Evolutionary conservation across 2,888 invertebrate species (phyloP).

Genomic region (Notocelia uddmanniana): DNA sequence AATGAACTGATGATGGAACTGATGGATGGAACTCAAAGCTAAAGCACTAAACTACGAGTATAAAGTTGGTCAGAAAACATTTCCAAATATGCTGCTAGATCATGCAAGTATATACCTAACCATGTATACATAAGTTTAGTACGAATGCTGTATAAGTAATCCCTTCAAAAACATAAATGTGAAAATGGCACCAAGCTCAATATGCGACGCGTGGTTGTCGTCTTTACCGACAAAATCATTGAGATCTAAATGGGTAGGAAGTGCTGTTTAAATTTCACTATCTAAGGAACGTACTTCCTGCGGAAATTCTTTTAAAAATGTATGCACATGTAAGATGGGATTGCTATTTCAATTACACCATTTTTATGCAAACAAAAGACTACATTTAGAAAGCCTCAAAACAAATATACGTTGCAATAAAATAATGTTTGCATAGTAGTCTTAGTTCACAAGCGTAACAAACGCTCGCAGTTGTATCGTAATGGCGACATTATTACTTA

Average conservation of each 20-base stretch:
- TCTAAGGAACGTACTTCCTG: constrained; percentile 1
- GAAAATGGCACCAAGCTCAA: too few species aligned
- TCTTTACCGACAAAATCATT: too few species aligned
- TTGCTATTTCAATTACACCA: constrained; percentile 17
- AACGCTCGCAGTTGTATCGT: not conserved
- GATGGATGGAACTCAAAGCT: too few species aligned
- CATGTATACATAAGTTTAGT: not conserved
- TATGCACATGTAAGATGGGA: constrained; percentile 7
- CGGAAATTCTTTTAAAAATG: constrained; percentile 19
- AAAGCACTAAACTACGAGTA: too few species aligned
- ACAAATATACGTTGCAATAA: constrained; percentile 10
- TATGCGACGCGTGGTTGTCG: too few species aligned
- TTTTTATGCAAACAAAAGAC: constrained; percentile 21
- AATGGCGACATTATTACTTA: constrained; percentile 31
- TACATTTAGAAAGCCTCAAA: constrained; percentile 11
- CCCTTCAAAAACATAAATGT: too few species aligned
- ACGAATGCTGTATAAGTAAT: constrained; percentile 1
- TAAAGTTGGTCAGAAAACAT: too few species aligned
- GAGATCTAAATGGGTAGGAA: too few species aligned
- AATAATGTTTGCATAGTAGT: not conserved
- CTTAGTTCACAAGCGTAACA: constrained; percentile 10
- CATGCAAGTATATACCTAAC: not conserved
- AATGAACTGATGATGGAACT: too few species aligned
- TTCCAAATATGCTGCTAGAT: too few species aligned
- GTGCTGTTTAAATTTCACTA: too few species aligned